A percentile compares a stretch with the other conserved stretches of the same genome.
Evolutionary conservation across 2,888 invertebrate genomes (phyloP).

Genomic region (Synergus japonicus): DNA sequence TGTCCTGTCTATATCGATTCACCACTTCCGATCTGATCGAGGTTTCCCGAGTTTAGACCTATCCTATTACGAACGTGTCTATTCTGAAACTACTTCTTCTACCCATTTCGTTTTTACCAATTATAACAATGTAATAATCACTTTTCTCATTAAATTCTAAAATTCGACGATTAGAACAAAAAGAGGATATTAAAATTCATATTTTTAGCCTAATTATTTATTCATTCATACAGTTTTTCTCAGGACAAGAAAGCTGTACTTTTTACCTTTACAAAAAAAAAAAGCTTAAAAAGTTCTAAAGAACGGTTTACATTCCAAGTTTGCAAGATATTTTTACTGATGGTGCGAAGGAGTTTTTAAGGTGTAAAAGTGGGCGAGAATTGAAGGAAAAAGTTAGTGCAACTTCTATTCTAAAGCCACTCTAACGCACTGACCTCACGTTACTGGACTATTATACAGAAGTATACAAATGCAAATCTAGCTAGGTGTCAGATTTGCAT

Average conservation of each 20-base stretch:
- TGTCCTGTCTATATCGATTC: slow-evolving; percentile 1
- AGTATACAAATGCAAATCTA: slow-evolving; percentile 32
- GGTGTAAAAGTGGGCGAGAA: slow-evolving; percentile 7
- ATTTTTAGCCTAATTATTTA: background rate
- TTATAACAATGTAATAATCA: background rate
- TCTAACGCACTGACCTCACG: slow-evolving; percentile 28
- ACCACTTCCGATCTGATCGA: slow-evolving; percentile 5
- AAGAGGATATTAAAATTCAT: background rate
- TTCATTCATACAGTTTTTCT: background rate
- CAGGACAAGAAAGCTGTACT: background rate
- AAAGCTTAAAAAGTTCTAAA: background rate
- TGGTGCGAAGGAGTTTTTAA: slow-evolving; percentile 22
- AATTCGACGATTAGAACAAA: too few relatives aligned
- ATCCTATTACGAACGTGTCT: slow-evolving; percentile 19
- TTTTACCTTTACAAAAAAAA: background rate
- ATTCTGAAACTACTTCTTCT: background rate
- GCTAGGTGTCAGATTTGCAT: slow-evolving; percentile 30
- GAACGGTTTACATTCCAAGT: background rate
- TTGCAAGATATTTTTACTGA: slow-evolving; percentile 1
- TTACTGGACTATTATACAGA: slow-evolving; percentile 32
- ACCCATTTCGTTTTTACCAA: background rate
- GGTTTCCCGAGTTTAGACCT: background rate
- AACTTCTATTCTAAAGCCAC: slow-evolving; percentile 33
- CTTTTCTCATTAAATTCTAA: background rate
- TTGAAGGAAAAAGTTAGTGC: slow-evolving; percentile 17